These are phyloP conservation scores for Chrysochloris asiatica DNA, from an alignment of 2,113 vertebrate species.

Conservation along the genomic window DNA sequence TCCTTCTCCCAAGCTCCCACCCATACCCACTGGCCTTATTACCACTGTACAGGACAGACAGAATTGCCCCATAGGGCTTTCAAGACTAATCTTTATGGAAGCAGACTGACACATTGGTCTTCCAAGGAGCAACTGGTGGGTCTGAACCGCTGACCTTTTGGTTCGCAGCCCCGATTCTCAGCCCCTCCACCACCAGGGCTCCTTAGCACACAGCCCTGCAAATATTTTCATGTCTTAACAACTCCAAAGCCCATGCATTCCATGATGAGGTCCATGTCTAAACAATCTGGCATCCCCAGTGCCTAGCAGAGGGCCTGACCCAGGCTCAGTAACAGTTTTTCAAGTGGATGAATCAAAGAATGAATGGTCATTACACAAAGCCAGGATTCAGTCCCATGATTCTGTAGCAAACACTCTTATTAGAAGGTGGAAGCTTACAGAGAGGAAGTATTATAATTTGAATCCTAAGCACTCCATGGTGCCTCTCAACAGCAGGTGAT, in stretches of 20 bases:
- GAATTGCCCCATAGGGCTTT: not conserved
- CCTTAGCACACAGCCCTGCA: not conserved
- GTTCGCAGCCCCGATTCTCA: not conserved
- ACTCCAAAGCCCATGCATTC: not conserved
- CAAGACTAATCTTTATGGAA: not conserved
- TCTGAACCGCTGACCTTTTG: not conserved
- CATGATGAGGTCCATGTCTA: fast-evolving
- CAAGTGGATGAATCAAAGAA: not conserved
- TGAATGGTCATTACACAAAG: not conserved
- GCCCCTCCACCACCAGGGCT: not conserved
- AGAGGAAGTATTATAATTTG: not conserved
- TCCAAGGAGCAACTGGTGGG: not conserved
- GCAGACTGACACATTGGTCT: not conserved
- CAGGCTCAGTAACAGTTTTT: not conserved
- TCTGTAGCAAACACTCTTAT: fast-evolving
- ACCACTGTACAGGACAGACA: not conserved
- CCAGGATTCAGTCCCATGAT: not conserved
- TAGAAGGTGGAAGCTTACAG: not conserved
- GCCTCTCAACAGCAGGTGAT: fast-evolving
- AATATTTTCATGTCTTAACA: not conserved
- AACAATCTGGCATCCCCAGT: not conserved
- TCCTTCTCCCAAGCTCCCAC: not conserved
- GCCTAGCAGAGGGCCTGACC: not conserved
- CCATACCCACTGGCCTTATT: not conserved
- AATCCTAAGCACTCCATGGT: fast-evolving